Evolutionary conservation across 2,113 vertebrate species (phyloP), one percentile per base, ranked within the genome.

Genomic region (Misgurnus mizolepis): DNA sequence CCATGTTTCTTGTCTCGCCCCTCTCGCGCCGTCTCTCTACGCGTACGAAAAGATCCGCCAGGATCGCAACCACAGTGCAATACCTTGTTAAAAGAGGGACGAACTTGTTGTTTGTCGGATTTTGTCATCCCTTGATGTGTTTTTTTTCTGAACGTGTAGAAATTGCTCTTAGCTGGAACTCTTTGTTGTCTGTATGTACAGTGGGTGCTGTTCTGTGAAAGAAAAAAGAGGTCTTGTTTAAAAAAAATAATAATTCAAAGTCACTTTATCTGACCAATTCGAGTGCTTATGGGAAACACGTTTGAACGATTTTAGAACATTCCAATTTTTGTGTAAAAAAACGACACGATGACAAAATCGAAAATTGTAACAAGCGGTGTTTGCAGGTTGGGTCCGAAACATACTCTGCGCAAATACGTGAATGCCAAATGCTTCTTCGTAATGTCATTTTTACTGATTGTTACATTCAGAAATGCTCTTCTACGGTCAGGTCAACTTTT

Each of bases 171-270:
- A 85, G 88, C 86, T 91, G 89, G 85, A 91, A 83, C 85, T 88
- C 88, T 88, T 87, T 39, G 89, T 92, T 41, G 88, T 92, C 86
- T 90, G 90, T 93, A 87, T 76, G 90, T 93, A 82, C 86, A 88
- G 92, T 93, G 91, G 88, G 93, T 93, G 91, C 89, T 88, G 92
- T 93, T 90, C 81, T 86, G 92, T 93, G 88, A 91, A 76, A 87
- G 87, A 85, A 90, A 89, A 79, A 83, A 78, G 88, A 85, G 81
- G 84, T 84, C 69, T 78, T 79, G 73, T 83, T 83, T 34, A 67
- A 76, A 70, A 43, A 50, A 86, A 45, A 61, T 45, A 56, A 80
- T 88, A 85, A 84, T 49, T 62, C 14, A n/a, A 82, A 86, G 83
- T 81, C 83, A 79, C 69, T 80, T 75, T 79, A 70, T 61, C 61